phyloP scores from a whole-genome alignment of 2,797 vertebrate species.

The Spinus pinus region DNA sequence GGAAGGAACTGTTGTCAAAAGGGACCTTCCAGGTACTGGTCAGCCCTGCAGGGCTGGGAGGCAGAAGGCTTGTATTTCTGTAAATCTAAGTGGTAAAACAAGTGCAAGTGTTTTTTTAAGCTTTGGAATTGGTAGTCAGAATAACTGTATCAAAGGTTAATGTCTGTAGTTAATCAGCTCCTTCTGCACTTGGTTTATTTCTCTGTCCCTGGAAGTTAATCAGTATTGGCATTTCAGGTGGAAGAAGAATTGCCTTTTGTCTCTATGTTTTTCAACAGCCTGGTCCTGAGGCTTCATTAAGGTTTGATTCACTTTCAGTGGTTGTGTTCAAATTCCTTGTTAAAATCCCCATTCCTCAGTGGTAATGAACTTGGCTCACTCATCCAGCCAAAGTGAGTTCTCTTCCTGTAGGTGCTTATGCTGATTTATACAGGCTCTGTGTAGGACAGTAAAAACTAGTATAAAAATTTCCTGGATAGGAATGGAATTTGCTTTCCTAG shows the following conservation, averaged over 20 bases:
- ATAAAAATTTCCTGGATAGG: not conserved
- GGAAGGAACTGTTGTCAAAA: constrained; percentile 90
- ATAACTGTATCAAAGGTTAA: not conserved
- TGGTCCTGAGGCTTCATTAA: not conserved
- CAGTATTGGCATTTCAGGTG: not conserved
- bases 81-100: not conserved
- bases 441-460: not conserved
- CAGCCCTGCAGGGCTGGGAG: not conserved
- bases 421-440: not conserved
- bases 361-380: not conserved
- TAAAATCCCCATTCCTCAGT: not conserved
- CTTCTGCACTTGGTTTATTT: not conserved
- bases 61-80: not conserved
- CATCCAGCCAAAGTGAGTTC: not conserved
- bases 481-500: not conserved
- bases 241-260: not conserved
- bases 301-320: not conserved
- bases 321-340: not conserved
- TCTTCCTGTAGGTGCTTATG: not conserved
- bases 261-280: not conserved
- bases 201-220: not conserved
- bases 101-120: not conserved
- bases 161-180: not conserved
- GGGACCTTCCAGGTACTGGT: constrained; percentile 80
- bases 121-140: not conserved